phyloP scores from a whole-genome alignment of 1,140 invertebrate species.

The Holcopasites calliopsidis region DNA sequence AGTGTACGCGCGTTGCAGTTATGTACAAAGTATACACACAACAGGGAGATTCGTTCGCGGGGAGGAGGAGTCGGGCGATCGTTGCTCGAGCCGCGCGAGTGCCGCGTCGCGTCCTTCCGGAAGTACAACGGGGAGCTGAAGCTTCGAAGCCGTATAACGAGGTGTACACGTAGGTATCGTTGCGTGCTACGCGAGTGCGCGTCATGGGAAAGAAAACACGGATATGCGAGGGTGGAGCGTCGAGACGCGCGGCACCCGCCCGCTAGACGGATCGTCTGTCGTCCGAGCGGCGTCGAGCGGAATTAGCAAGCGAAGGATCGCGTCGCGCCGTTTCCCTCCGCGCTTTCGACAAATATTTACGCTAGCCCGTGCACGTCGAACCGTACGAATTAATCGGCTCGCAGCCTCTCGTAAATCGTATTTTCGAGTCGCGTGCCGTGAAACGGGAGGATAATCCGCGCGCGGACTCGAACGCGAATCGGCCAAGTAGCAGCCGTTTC shows the following conservation, averaged over 20 bases:
- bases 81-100: background rate
- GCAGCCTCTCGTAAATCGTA: slow-evolving; percentile 54
- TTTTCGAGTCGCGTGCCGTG: slow-evolving; percentile 49
- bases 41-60: too few species aligned
- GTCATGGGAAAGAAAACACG: slow-evolving; percentile 32
- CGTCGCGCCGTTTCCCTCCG: background rate
- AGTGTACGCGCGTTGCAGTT: slow-evolving; percentile 26
- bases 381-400: slow-evolving; percentile 59
- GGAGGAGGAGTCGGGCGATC: background rate
- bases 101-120: background rate
- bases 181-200: slow-evolving; percentile 29
- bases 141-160: slow-evolving; percentile 39
- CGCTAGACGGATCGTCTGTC: too few species aligned
- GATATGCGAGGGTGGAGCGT: background rate
- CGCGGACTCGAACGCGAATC: background rate
- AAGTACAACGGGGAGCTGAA: slow-evolving; percentile 24
- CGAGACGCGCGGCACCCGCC: background rate
- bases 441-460: slow-evolving; percentile 14
- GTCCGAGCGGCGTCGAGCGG: too few species aligned
- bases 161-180: slow-evolving; percentile 25
- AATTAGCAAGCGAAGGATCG: background rate
- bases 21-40: slow-evolving; percentile 42
- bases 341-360: slow-evolving; percentile 37
- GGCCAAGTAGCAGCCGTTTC: slow-evolving; percentile 2
- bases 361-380: slow-evolving; percentile 44